phyloP scores from a whole-genome alignment of 2,888 invertebrate genomes.

The Rhabditophanes sp. region DNA sequence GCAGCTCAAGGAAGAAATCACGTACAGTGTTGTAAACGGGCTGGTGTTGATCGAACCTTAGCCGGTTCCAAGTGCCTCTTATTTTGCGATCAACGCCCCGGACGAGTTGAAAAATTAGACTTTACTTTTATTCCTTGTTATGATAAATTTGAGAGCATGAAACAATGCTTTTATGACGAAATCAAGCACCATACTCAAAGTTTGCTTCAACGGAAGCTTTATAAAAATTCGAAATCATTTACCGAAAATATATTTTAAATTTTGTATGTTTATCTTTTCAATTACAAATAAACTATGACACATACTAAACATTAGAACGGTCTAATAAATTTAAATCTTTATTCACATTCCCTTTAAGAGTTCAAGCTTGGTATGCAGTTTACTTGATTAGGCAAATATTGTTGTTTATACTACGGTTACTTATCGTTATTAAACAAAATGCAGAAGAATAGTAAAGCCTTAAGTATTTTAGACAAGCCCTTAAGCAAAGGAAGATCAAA shows the following conservation, averaged over 20 bases:
- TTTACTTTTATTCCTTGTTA: conserved; percentile 32
- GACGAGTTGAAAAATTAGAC: conserved; percentile 32
- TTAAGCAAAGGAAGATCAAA: conserved; percentile 40
- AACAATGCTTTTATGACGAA: conserved; percentile 37
- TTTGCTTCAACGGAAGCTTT: too few relatives aligned
- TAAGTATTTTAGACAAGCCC: conserved; percentile 38
- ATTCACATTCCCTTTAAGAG: too few relatives aligned
- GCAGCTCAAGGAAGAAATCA: conserved; percentile 33
- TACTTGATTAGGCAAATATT: too few relatives aligned
- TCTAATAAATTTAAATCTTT: too few relatives aligned
- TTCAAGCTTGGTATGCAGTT: too few relatives aligned
- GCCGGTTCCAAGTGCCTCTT: conserved; percentile 33
- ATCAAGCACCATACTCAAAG: too few relatives aligned
- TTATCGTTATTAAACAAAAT: conserved; percentile 2
- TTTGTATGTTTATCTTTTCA: too few relatives aligned
- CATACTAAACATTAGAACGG: too few relatives aligned
- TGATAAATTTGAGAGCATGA: conserved; percentile 37
- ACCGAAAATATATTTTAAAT: too few relatives aligned
- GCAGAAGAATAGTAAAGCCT: conserved; percentile 16
- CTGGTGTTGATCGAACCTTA: conserved; percentile 29
- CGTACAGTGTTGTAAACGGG: conserved; percentile 22
- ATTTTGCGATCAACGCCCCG: conserved; percentile 36
- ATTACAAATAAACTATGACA: too few relatives aligned
- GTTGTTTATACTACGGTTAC: too few relatives aligned
- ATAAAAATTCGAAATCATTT: too few relatives aligned